These are phyloP conservation scores for Neoarius graeffei DNA, from an alignment of 2,113 vertebrate species.

Conservation along the genomic window DNA sequence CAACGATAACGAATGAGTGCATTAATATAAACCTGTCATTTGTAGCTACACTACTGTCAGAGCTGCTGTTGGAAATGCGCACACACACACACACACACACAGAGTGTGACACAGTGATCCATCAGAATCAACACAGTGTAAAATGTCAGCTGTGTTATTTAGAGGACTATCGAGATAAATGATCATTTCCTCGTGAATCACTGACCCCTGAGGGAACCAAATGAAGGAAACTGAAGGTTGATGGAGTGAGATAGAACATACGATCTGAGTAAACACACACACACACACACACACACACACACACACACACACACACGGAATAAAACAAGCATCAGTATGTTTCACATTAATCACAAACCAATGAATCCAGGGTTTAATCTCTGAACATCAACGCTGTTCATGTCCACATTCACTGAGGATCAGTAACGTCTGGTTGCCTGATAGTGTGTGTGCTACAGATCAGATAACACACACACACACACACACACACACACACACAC, in stretches of 20 bases:
- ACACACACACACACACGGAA: neutral
- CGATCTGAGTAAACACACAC: neutral
- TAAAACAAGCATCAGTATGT: neutral
- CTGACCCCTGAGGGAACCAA: neutral
- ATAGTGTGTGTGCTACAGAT: slow-evolving; percentile 7
- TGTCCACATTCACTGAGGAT: neutral
- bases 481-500: slow-evolving; percentile 14
- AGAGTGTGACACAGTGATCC: neutral
- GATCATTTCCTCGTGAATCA: neutral
- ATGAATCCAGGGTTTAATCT: neutral
- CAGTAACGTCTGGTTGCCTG: neutral
- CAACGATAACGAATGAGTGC: neutral
- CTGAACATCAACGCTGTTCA: neutral
- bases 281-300: too few relatives aligned
- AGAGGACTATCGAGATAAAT: slow-evolving; percentile 14
- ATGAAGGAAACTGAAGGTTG: slow-evolving; percentile 5
- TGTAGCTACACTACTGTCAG: neutral
- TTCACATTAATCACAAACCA: neutral
- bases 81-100: neutral
- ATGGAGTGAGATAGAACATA: neutral
- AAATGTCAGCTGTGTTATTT: slow-evolving; percentile 29
- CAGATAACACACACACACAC: slow-evolving; percentile 9
- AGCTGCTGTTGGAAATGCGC: too few relatives aligned
- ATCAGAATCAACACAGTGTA: slow-evolving; percentile 8
- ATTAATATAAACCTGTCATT: neutral